Percentiles rank a stretch among this genome's conserved stretches.
These are phyloP conservation scores for Platysternon megacephalum DNA, from an alignment of 2,113 vertebrate genomes.

Conservation along the genomic window DNA sequence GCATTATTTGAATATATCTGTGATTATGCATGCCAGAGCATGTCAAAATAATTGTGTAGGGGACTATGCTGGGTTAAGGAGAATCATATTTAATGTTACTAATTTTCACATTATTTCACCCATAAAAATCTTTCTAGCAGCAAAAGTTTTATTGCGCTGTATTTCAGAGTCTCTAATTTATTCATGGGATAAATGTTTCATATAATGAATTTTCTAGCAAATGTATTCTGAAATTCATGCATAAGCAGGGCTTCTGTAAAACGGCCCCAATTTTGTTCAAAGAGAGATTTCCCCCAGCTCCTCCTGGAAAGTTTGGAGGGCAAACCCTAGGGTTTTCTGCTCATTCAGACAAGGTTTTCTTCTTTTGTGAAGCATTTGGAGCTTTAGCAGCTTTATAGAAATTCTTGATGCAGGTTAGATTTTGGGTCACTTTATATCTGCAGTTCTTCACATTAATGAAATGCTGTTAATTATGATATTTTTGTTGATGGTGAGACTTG, in stretches of 20 bases:
- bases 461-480: not conserved
- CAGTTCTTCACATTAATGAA: not conserved
- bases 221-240: constrained; percentile 81
- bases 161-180: constrained; percentile 84
- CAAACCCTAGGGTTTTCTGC: constrained; percentile 57
- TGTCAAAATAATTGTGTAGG: constrained; percentile 82
- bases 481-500: not conserved
- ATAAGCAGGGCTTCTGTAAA: constrained; percentile 74
- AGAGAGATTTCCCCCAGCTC: constrained; percentile 45
- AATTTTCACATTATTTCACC: constrained; percentile 84
- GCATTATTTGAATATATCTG: constrained; percentile 71
- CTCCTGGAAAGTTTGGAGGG: constrained; percentile 57
- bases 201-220: constrained; percentile 85
- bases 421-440: constrained; percentile 16
- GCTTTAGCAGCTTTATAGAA: constrained; percentile 27
- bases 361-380: constrained; percentile 46
- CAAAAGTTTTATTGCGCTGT: constrained; percentile 82
- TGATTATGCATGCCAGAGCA: constrained; percentile 76
- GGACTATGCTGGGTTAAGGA: constrained; percentile 79
- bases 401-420: not conserved
- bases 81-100: constrained; percentile 84
- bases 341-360: constrained; percentile 48
- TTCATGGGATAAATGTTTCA: constrained; percentile 87
- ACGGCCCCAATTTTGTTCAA: constrained; percentile 69
- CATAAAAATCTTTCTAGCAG: constrained; percentile 84